These are phyloP conservation scores for Dermatemys mawii DNA, from an alignment of 2,113 vertebrate species.

Conservation along the genomic window DNA sequence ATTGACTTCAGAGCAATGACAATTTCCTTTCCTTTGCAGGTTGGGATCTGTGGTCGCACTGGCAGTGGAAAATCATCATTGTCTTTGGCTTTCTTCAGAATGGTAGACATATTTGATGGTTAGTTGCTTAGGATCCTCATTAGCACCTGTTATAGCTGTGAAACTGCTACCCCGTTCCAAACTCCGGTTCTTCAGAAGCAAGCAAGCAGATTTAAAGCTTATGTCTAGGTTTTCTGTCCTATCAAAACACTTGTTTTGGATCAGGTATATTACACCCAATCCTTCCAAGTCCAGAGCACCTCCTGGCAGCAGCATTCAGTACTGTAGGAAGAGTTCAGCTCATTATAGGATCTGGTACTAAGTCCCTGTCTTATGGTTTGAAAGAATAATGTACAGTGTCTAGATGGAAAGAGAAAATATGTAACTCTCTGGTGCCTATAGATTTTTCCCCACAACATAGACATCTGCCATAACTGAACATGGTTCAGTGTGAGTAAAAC, in stretches of 20 bases:
- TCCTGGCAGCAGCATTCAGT: neutral
- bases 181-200: neutral
- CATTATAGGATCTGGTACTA: neutral
- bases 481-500: constrained; percentile 19
- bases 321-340: neutral
- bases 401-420: neutral
- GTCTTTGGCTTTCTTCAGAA: constrained; percentile 97
- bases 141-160: neutral
- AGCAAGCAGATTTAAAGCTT: neutral
- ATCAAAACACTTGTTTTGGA: neutral
- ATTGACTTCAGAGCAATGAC: neutral
- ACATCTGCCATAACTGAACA: neutral
- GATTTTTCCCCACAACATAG: constrained; percentile 17
- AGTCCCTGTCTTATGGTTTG: neutral
- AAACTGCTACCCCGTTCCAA: neutral
- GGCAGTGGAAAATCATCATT: constrained; percentile 97
- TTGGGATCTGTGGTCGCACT: constrained; percentile 97
- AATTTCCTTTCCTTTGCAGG: constrained; percentile 75
- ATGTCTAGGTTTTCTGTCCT: neutral
- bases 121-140: constrained; percentile 55
- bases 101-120: constrained; percentile 99
- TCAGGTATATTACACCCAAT: neutral
- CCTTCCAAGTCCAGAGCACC: constrained; percentile 11
- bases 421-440: neutral
- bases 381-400: constrained; percentile 8